A percentile compares a stretch with the other conserved stretches of the same genome.
Conservation (phyloP, 1,140 invertebrate genomes). For the Drosophila triauraria region DNA sequence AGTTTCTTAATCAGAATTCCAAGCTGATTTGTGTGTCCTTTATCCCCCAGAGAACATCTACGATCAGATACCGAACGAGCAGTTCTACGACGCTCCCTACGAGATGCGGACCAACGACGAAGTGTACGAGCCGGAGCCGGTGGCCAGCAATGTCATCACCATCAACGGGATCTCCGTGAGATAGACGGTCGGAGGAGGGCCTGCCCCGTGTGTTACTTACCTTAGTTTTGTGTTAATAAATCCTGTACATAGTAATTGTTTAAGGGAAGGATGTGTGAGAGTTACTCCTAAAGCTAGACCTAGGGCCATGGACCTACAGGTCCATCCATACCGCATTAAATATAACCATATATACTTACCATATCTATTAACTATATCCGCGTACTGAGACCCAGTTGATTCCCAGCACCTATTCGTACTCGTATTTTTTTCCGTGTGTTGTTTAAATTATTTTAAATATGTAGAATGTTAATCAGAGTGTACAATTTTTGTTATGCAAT, state of each 20-base stretch:
- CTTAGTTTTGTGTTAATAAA: conserved; percentile 65
- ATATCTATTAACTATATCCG: conserved; percentile 14
- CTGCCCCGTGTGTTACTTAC: conserved; percentile 2
- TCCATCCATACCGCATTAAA: conserved; percentile 21
- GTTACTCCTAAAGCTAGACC: conserved; percentile 38
- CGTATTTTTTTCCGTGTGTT: conserved; percentile 47
- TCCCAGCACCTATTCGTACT: conserved; percentile 33
- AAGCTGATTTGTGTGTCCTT: neutral
- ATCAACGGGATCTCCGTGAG: conserved; percentile 91
- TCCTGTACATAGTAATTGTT: conserved; percentile 67
- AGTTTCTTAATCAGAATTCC: neutral
- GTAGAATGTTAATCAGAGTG: conserved; percentile 62
- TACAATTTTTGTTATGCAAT: conserved; percentile 78
- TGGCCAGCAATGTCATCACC: conserved; percentile 88
- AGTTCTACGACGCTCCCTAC: conserved; percentile 86
- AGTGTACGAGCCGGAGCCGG: conserved; percentile 90
- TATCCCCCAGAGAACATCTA: conserved; percentile 79
- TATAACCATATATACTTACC: conserved; percentile 25
- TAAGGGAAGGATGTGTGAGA: conserved; percentile 42
- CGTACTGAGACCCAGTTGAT: conserved; percentile 41
- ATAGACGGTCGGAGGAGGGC: conserved; percentile 69
- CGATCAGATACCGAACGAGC: conserved; percentile 84
- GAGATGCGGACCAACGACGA: conserved; percentile 88
- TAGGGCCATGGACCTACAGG: conserved; percentile 28
- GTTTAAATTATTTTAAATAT: conserved; percentile 70